Conservation (phyloP, 2,113 vertebrate species). For the Leiothrix lutea region DNA sequence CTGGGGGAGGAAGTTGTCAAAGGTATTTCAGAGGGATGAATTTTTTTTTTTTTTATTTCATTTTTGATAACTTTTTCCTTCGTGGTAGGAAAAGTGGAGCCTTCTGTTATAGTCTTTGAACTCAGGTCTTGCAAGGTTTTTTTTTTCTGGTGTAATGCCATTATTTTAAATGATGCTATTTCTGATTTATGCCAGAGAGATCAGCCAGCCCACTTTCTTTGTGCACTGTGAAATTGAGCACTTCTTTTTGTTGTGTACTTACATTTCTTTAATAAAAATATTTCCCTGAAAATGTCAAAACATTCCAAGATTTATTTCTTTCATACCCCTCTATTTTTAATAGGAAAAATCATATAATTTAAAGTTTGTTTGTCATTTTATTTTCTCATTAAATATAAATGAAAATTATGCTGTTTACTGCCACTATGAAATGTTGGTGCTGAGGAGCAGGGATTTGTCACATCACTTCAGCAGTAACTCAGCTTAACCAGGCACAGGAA, state of each 20-base stretch:
- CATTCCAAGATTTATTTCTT: constrained; percentile 21
- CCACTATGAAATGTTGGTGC: constrained; percentile 9
- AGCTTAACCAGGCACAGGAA: background rate
- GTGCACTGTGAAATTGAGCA: constrained; percentile 26
- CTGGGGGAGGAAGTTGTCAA: background rate
- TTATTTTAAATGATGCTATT: background rate
- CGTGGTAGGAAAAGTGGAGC: background rate
- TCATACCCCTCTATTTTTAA: constrained; percentile 1
- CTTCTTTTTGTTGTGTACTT: constrained; percentile 27
- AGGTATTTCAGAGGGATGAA: background rate
- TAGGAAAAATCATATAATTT: constrained; percentile 7
- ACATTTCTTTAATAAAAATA: constrained; percentile 39
- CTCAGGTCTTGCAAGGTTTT: background rate
- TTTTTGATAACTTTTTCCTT: background rate
- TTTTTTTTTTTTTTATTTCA: background rate
- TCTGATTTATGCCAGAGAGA: constrained; percentile 1
- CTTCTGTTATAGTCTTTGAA: background rate
- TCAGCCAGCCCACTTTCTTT: background rate
- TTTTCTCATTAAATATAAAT: constrained; percentile 9
- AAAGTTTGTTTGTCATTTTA: constrained; percentile 1
- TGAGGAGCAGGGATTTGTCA: background rate
- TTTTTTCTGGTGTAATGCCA: background rate
- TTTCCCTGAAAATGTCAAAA: constrained; percentile 25
- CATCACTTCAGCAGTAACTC: background rate
- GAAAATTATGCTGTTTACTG: background rate